phyloP scores from a whole-genome alignment of 2,113 vertebrate genomes.

The Piliocolobus tephrosceles region DNA sequence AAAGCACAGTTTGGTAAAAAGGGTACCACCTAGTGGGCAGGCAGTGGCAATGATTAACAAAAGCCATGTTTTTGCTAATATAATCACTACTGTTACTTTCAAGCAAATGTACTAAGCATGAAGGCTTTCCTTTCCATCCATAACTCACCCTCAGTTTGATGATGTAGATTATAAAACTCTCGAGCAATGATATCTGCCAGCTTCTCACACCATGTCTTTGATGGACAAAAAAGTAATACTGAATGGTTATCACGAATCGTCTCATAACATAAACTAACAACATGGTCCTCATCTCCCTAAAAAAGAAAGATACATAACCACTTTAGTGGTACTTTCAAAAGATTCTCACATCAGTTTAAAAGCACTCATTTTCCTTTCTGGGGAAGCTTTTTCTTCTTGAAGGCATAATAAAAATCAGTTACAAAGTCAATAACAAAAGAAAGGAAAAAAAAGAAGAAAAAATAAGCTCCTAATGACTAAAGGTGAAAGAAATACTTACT shows the following conservation, averaged over 20 bases:
- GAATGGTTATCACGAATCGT: slow-evolving; percentile 91
- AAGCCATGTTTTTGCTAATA: not conserved
- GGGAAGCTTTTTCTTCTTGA: slow-evolving; percentile 31
- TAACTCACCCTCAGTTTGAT: slow-evolving; percentile 80
- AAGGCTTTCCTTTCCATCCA: not conserved
- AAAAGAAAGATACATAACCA: slow-evolving; percentile 70
- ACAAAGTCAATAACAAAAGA: slow-evolving; percentile 41
- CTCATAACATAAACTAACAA: slow-evolving; percentile 96
- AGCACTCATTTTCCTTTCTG: slow-evolving; percentile 24
- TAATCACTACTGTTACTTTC: not conserved
- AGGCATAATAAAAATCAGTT: slow-evolving; percentile 29
- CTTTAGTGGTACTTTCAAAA: slow-evolving; percentile 38
- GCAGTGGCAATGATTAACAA: not conserved
- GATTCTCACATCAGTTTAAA: slow-evolving; percentile 37
- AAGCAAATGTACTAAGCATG: not conserved
- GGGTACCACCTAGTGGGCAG: not conserved
- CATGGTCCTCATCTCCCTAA: slow-evolving; percentile 96
- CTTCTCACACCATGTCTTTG: slow-evolving; percentile 99
- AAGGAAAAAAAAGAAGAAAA: not conserved
- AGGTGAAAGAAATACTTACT: not conserved
- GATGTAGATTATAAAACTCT: slow-evolving; percentile 91
- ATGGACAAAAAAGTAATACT: slow-evolving; percentile 96
- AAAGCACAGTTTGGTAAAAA: not conserved
- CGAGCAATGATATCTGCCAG: slow-evolving; percentile 92
- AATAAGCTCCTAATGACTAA: not conserved